These are phyloP conservation scores for Netelia fuscicornis DNA, from an alignment of 2,888 invertebrate genomes.

Conservation along the genomic window DNA sequence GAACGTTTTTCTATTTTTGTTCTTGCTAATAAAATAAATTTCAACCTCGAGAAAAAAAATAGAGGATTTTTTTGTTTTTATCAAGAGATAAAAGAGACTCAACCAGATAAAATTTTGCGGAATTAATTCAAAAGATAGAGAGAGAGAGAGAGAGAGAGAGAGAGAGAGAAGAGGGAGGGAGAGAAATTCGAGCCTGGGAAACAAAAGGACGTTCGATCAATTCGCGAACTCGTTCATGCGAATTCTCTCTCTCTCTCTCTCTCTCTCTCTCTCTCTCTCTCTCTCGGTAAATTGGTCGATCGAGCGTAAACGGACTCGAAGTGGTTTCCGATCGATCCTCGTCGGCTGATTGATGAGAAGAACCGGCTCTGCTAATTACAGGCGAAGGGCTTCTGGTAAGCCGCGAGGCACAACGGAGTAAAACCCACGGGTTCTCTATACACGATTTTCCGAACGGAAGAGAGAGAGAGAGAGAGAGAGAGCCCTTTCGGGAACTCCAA, in stretches of 20 bases:
- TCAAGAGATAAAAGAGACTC: neutral
- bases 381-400: constrained; percentile 28
- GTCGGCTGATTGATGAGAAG: constrained; percentile 42
- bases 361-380: constrained; percentile 55
- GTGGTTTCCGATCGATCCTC: constrained; percentile 56
- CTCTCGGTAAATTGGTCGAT: constrained; percentile 39
- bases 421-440: constrained; percentile 8
- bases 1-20: neutral
- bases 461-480: neutral
- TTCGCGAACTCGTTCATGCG: constrained; percentile 12
- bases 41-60: neutral
- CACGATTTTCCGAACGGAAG: constrained; percentile 7
- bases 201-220: constrained; percentile 44
- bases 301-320: constrained; percentile 52
- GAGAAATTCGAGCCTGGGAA: constrained; percentile 21
- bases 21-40: neutral
- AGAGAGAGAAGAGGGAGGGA: neutral
- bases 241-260: neutral
- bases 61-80: neutral
- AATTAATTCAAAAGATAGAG: neutral
- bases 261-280: no score
- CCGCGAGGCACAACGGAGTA: constrained; percentile 18
- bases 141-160: no score
- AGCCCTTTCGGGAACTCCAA: neutral
- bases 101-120: neutral